Percentiles rank a stretch among this genome's conserved stretches.
These are phyloP conservation scores for Scartelaos histophorus DNA, from an alignment of 2,113 vertebrate species.

Conservation along the genomic window DNA sequence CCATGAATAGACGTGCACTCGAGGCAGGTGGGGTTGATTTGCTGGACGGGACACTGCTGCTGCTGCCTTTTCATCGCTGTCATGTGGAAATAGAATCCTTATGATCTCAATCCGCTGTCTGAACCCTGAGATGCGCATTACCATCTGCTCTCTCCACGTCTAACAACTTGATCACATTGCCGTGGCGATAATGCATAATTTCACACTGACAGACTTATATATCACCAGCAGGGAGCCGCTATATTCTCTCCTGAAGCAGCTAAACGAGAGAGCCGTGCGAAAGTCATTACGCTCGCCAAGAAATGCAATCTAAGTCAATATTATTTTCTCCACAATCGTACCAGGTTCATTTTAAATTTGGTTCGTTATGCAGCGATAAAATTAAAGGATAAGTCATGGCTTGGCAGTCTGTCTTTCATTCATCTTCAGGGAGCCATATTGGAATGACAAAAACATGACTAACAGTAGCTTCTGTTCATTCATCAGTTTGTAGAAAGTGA, in stretches of 20 bases:
- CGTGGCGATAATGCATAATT: slow-evolving; percentile 23
- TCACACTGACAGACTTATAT: slow-evolving; percentile 4
- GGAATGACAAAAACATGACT: neutral
- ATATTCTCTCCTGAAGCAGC: neutral
- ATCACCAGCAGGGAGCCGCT: slow-evolving; percentile 6
- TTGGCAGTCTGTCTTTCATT: slow-evolving; percentile 5
- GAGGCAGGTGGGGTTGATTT: slow-evolving; percentile 65
- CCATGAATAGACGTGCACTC: slow-evolving; percentile 15
- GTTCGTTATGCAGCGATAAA: slow-evolving; percentile 5
- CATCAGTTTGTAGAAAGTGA: neutral
- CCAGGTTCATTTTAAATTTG: slow-evolving; percentile 29
- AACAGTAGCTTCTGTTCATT: neutral
- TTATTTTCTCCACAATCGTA: slow-evolving; percentile 27
- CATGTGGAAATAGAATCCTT: slow-evolving; percentile 55
- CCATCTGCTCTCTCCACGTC: slow-evolving; percentile 39
- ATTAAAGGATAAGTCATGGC: slow-evolving; percentile 31
- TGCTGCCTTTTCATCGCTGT: slow-evolving; percentile 61
- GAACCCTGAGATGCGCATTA: slow-evolving; percentile 15
- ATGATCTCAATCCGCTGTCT: slow-evolving; percentile 60
- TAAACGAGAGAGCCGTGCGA: slow-evolving; percentile 25
- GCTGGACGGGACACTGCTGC: slow-evolving; percentile 54
- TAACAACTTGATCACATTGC: slow-evolving; percentile 31
- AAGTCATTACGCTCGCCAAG: slow-evolving; percentile 30
- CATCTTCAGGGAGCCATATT: slow-evolving; percentile 1
- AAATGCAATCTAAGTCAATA: slow-evolving; percentile 21